Conservation (phyloP, 2,888 invertebrate genomes). For the Thymelicus acteon region DNA sequence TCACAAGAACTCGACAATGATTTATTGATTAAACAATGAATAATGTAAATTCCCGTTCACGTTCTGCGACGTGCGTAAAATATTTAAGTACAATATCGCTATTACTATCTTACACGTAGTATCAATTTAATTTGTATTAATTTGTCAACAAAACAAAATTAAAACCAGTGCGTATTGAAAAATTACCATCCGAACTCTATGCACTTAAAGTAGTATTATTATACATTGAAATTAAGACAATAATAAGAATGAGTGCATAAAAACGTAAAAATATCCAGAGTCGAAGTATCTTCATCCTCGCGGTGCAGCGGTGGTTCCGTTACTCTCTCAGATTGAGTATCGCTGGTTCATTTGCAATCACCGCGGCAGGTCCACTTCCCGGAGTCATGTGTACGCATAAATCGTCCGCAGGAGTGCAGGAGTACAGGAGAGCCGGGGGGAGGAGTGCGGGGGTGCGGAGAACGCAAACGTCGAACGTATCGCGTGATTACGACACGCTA, state of each 20-base stretch:
- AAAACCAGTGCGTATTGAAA: too few relatives aligned
- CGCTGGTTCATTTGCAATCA: conserved; percentile 3
- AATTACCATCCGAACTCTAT: too few relatives aligned
- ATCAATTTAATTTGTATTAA: too few relatives aligned
- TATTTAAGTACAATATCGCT: background rate
- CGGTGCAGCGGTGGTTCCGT: background rate
- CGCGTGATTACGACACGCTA: conserved; percentile 29
- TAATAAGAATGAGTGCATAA: background rate
- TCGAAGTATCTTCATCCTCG: background rate
- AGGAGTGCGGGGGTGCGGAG: background rate
- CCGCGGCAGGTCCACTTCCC: conserved; percentile 26
- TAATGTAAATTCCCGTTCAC: conserved; percentile 2
- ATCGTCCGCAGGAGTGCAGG: conserved; percentile 5
- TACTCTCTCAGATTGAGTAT: background rate
- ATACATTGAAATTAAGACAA: too few relatives aligned
- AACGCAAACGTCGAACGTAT: conserved; percentile 15
- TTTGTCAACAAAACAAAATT: too few relatives aligned
- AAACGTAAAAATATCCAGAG: background rate
- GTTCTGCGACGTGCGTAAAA: background rate
- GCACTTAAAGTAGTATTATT: too few relatives aligned
- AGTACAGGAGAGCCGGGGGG: background rate
- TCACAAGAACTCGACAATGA: background rate
- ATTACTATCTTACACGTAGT: too few relatives aligned
- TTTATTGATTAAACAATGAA: background rate
- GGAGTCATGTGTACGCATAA: conserved; percentile 17